phyloP scores from a whole-genome alignment of 2,797 vertebrate species.

The Spondyliosoma cantharus region DNA sequence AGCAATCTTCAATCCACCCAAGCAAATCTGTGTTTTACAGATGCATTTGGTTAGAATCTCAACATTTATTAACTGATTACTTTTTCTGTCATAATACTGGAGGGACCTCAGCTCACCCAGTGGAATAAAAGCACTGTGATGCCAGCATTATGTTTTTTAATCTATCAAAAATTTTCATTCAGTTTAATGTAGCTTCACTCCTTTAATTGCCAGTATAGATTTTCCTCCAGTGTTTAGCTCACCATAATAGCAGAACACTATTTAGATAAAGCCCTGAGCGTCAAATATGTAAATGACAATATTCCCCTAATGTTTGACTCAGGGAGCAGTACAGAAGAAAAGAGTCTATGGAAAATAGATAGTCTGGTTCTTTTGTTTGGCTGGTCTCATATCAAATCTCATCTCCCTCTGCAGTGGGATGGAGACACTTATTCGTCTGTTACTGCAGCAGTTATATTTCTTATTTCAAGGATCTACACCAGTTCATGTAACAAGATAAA shows the following conservation, averaged over 20 bases:
- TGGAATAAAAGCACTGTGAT: conserved; percentile 57
- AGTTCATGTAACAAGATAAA: not conserved
- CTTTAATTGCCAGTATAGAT: conserved; percentile 72
- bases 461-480: not conserved
- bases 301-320: conserved; percentile 52
- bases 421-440: not conserved
- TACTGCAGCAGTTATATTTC: not conserved
- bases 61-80: conserved; percentile 36
- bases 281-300: conserved; percentile 71
- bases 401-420: conserved; percentile 8
- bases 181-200: conserved; percentile 63
- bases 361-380: conserved; percentile 32
- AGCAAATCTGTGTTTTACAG: not conserved
- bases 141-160: conserved; percentile 57
- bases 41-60: not conserved
- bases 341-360: conserved; percentile 29
- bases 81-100: conserved; percentile 10
- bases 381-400: conserved; percentile 39
- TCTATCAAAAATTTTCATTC: conserved; percentile 69
- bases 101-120: conserved; percentile 38
- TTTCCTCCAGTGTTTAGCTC: conserved; percentile 57
- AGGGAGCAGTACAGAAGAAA: conserved; percentile 38
- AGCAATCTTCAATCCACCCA: not conserved
- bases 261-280: conserved; percentile 63
- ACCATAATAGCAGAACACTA: conserved; percentile 55